Evolutionary conservation across 1,140 invertebrate species (phyloP).

Genomic region (Drosophila miranda): DNA sequence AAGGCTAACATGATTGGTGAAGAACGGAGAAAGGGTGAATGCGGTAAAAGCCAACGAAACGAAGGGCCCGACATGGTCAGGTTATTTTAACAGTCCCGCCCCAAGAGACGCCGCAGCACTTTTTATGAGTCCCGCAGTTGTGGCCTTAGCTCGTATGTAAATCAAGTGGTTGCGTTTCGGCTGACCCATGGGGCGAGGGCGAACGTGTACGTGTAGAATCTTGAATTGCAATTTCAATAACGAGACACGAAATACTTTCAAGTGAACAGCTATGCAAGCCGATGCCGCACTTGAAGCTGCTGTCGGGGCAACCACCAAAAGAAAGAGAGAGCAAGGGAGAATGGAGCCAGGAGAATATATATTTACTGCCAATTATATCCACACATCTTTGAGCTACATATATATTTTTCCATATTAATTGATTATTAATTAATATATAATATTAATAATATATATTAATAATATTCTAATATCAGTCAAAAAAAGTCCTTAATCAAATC

Average conservation of each 20-base stretch:
- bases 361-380: background rate
- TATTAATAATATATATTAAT: too few relatives aligned
- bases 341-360: background rate
- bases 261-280: slow-evolving; percentile 47
- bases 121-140: slow-evolving; percentile 41
- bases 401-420: background rate
- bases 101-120: slow-evolving; percentile 21
- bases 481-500: too few relatives aligned
- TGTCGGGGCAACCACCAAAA: slow-evolving; percentile 48
- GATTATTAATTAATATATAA: too few relatives aligned
- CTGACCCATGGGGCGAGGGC: background rate
- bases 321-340: background rate
- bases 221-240: slow-evolving; percentile 80
- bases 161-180: slow-evolving; percentile 61
- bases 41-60: slow-evolving; percentile 14
- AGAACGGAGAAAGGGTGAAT: slow-evolving; percentile 2
- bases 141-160: slow-evolving; percentile 52
- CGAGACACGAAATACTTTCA: slow-evolving; percentile 74
- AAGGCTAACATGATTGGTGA: background rate
- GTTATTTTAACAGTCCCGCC: slow-evolving; percentile 65
- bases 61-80: slow-evolving; percentile 66
- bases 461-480: too few relatives aligned
- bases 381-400: background rate
- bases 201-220: slow-evolving; percentile 73
- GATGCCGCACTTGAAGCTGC: slow-evolving; percentile 50